A percentile compares a stretch with the other conserved stretches of the same genome.
Conservation (phyloP, 37 sponge, comb jelly and placozoan species). For the Crambe crambe region DNA sequence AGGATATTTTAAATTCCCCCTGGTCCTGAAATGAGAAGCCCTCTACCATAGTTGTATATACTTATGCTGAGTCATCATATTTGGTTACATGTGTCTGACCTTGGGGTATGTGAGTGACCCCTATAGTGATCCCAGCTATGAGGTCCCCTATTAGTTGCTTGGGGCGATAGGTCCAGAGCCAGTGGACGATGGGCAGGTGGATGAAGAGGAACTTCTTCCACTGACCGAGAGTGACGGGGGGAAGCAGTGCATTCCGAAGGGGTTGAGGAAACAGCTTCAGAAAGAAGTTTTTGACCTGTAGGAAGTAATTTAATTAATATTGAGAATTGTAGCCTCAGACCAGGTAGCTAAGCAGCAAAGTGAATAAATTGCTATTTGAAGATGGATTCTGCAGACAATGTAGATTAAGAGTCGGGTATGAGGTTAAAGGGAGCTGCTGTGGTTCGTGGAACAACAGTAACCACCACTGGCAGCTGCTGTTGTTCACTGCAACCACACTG, state of each 20-base stretch:
- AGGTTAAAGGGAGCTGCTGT: too few species aligned
- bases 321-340: background rate
- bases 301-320: background rate
- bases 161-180: constrained; percentile 60
- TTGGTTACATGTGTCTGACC: constrained; percentile 32
- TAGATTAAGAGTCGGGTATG: too few species aligned
- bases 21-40: too few species aligned
- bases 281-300: constrained; percentile 8
- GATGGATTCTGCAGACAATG: too few species aligned
- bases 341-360: background rate
- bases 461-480: too few species aligned
- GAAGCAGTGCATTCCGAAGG: constrained; percentile 53
- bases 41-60: too few species aligned
- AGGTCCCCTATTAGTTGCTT: constrained; percentile 65
- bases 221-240: constrained; percentile 35
- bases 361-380: too few species aligned
- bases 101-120: constrained; percentile 81
- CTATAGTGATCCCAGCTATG: constrained; percentile 77
- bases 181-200: constrained; percentile 71
- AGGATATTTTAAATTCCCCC: too few species aligned
- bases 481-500: too few species aligned
- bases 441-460: too few species aligned
- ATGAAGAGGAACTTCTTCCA: constrained; percentile 58
- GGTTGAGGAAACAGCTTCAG: constrained; percentile 56
- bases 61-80: background rate